Percentiles rank a stretch among this genome's conserved stretches.
phyloP scores from a whole-genome alignment of 2,113 vertebrate genomes.

The Semnornis frantzii region DNA sequence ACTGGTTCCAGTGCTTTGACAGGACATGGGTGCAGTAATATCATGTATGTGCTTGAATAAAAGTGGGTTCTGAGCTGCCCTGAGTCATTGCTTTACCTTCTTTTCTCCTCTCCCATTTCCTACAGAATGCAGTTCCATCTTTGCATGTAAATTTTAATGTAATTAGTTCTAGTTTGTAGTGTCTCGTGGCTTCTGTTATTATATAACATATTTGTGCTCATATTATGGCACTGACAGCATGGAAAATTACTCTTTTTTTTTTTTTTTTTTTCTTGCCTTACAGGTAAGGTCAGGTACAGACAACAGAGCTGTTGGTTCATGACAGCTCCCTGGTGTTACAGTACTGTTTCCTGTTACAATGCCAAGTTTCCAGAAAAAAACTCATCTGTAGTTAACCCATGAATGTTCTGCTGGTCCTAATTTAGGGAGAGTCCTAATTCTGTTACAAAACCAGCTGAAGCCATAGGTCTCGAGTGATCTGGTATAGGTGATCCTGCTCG shows the following conservation, averaged over 20 bases:
- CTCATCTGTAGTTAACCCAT: not conserved
- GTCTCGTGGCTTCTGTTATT: not conserved
- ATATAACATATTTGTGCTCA: not conserved
- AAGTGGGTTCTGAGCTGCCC: not conserved
- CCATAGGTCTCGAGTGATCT: too few relatives aligned
- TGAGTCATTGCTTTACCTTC: not conserved
- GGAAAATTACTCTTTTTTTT: not conserved
- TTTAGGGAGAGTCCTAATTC: not conserved
- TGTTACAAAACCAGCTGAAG: not conserved
- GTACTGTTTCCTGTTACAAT: not conserved
- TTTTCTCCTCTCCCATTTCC: not conserved
- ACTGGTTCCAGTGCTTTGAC: not conserved
- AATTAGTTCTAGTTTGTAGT: not conserved
- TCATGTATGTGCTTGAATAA: not conserved
- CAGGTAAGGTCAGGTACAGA: slow-evolving; percentile 17
- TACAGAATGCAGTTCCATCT: not conserved
- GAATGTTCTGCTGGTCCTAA: not conserved
- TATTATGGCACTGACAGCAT: not conserved
- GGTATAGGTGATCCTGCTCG: too few relatives aligned
- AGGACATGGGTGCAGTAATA: not conserved
- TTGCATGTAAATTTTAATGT: not conserved
- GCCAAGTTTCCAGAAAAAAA: not conserved
- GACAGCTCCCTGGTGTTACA: not conserved
- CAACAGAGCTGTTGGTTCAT: not conserved
- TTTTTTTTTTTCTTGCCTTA: not conserved